phyloP scores from a whole-genome alignment of 2,113 vertebrate genomes.

The Eupsittula cactorum region DNA sequence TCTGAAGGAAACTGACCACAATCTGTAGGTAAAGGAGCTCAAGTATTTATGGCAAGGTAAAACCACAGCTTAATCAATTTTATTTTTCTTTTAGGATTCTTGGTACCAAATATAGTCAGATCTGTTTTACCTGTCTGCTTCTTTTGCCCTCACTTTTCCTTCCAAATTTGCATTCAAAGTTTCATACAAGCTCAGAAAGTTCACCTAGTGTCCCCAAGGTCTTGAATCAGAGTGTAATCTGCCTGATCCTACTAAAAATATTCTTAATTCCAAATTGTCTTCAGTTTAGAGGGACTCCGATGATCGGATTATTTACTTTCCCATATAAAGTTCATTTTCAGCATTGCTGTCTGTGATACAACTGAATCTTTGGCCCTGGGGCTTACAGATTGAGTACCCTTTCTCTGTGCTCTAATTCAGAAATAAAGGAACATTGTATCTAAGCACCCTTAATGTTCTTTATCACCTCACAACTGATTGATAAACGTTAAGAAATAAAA shows the following conservation, averaged over 20 bases:
- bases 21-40: background rate
- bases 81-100: background rate
- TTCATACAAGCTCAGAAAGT: background rate
- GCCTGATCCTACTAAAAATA: rapidly evolving
- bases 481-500: background rate
- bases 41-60: background rate
- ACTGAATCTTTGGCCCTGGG: rapidly evolving
- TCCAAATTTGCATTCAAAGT: background rate
- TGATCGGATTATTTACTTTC: background rate
- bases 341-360: rapidly evolving
- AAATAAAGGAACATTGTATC: background rate
- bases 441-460: background rate
- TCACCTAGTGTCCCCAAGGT: background rate
- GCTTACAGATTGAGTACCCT: background rate
- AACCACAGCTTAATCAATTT: background rate
- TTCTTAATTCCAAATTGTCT: background rate
- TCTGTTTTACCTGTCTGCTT: background rate
- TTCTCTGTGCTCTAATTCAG: background rate
- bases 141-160: background rate
- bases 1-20: background rate
- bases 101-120: background rate
- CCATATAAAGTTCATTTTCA: background rate
- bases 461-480: background rate
- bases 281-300: background rate
- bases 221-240: background rate